phyloP scores from a whole-genome alignment of 2,113 vertebrate genomes.

The Echinops telfairi region DNA sequence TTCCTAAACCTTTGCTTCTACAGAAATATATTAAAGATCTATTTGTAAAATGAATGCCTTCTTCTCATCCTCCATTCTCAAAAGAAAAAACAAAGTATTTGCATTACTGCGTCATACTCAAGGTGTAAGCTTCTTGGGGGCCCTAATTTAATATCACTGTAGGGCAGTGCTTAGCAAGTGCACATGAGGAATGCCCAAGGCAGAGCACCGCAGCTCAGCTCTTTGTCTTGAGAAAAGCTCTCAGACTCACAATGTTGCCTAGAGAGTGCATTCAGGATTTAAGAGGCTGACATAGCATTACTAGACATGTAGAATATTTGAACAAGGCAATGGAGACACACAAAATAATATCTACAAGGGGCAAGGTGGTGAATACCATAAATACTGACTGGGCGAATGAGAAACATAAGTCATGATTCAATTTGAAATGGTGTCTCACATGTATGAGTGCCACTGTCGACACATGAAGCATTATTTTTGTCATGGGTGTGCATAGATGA shows the following conservation, averaged over 20 bases:
- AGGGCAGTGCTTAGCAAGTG: neutral
- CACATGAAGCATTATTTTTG: neutral
- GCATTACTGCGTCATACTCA: too few species aligned
- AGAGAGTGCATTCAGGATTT: neutral
- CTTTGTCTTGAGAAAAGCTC: neutral
- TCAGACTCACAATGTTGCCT: neutral
- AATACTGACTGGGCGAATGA: neutral
- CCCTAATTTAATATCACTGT: too few species aligned
- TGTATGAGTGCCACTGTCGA: neutral
- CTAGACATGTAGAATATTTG: neutral
- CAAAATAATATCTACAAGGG: neutral
- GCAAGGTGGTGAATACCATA: neutral
- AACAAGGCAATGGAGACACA: neutral
- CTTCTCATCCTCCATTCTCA: too few species aligned
- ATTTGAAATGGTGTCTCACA: neutral
- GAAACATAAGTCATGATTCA: neutral
- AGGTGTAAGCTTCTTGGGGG: too few species aligned
- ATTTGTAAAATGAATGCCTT: too few species aligned
- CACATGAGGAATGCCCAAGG: neutral
- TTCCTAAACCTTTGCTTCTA: too few species aligned
- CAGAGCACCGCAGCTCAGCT: neutral
- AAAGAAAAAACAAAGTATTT: too few species aligned
- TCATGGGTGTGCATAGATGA: neutral
- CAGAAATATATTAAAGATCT: too few species aligned
- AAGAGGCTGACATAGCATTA: neutral